Evolutionary conservation across 2,113 vertebrate species (phyloP).

Genomic region (Panthera tigris): DNA sequence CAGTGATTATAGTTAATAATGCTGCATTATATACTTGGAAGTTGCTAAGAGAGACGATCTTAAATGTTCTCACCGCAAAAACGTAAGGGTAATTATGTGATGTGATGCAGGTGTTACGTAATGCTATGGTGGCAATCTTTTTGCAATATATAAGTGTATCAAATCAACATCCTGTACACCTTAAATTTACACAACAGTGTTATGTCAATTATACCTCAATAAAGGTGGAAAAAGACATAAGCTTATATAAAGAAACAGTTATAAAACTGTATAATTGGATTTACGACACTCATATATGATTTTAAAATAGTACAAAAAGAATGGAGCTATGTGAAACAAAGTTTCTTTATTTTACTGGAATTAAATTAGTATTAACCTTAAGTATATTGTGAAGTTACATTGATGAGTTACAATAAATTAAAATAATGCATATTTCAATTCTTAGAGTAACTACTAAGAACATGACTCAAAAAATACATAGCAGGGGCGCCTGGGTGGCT

Average conservation of each 20-base stretch:
- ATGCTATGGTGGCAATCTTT: background rate
- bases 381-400: background rate
- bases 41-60: background rate
- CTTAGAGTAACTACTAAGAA: background rate
- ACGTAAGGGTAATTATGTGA: background rate
- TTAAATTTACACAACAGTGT: background rate
- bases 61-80: background rate
- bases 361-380: background rate
- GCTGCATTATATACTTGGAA: background rate
- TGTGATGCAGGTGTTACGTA: no score
- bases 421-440: background rate
- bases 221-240: background rate
- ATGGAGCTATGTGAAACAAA: background rate
- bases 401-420: background rate
- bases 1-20: background rate
- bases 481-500: no score
- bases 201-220: background rate
- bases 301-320: background rate
- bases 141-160: background rate
- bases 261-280: background rate
- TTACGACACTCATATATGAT: background rate
- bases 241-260: background rate
- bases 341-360: background rate
- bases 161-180: background rate
- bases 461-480: background rate